Evolutionary conservation across 2,888 invertebrate species (phyloP), one percentile per base, ranked within the genome.

Genomic region (Andrena praecox): DNA sequence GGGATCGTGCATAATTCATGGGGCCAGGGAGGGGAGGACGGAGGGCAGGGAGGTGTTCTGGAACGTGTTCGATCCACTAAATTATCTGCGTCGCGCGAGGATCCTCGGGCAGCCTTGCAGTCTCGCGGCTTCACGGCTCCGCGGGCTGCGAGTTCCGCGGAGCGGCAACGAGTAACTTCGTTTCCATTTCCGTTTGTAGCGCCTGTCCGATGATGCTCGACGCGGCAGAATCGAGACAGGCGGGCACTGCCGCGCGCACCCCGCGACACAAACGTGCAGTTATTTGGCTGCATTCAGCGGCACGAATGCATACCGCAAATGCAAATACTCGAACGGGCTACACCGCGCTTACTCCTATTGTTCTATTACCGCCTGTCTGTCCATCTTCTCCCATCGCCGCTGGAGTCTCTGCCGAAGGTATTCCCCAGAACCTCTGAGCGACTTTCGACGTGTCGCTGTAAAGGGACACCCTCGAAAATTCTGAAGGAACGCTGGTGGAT

Each of bases 121-220:
- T 76, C 81, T 29, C 77, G 62, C 68, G 54, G 71, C 77, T 72
- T 72, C 75, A 63, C 35, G 56, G 73, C 33, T 68, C 42, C 35
- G 71, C 67, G 70, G 75, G 70, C 81, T 70, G 62, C 63, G 66
- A 78, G 64, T 71, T 68, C 68, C 31, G 50, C 60, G 27, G 27
- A 42, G 68, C 20, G 60, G 27, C 59, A 56, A 73, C 16, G 35
- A 59, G 59, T 60, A 86, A 85, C 80, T 85, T 82, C 73, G 82
- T 83, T 86, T 79, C 71, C 85, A 86, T 86, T 80, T 85, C 85
- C 85, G 83, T 63, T 56, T 72, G 62, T 73, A 75, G 77, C 74
- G 62, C 66, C 42, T 76, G 71, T 72, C 77, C 75, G 70, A 85
- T 64, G 70, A 85, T 64, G 33, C 59, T 52, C 67, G 20, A 62